Base-by-base conservation (phyloP, 92 coral and sea anemone genomes). In the Paragorgia papillata region DNA sequence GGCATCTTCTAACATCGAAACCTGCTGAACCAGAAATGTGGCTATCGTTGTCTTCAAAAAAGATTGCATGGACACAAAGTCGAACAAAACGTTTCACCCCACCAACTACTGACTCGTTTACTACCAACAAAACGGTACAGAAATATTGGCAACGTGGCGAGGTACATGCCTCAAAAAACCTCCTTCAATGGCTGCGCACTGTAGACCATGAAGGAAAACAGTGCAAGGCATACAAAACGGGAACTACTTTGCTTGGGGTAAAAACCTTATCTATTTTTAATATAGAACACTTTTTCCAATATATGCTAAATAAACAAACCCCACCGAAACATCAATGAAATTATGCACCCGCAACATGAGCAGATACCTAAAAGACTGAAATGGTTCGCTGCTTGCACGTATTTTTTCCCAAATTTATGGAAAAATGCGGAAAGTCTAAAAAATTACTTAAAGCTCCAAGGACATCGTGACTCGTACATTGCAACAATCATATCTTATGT, bases 21-120 rank as follows among this genome's bases (percentile, higher is more conserved):
- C 74, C 55, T 13, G 57, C 57, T n/a, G 74, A 67, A 29, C 74
- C 74, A 4, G 74, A 67, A 27, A 67, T 67, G 74, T 67, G 57
- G 56, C 31, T 67, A 17, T 8, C 15, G 1, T 24, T 62, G 12
- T 62, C 35, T 62, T 25, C 68, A 15, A 62, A 17, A 3, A 62
- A 62, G 44, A 62, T 62, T 12, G 18, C 68, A 28, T 62, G 68
- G 68, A 17, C 68, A 14, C 10, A 19, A 20, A 62, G 68, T 26
- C 44, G 69, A 25, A 60, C 66, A 37, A 37, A 37, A 37, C 43
- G 43, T 37, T 37, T 37, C 12, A 12, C 12, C 43, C 6, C 15
- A 7, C 14, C 53, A 7, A 7, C n/a, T 6, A 46, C 2, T n/a
- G n/a, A 15, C 2, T 6, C 7, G 2, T 7, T 15, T 6, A 15